A percentile compares a stretch with the other conserved stretches of the same genome.
Conservation (phyloP, 2,113 vertebrate genomes). For the Xerus inauris region DNA sequence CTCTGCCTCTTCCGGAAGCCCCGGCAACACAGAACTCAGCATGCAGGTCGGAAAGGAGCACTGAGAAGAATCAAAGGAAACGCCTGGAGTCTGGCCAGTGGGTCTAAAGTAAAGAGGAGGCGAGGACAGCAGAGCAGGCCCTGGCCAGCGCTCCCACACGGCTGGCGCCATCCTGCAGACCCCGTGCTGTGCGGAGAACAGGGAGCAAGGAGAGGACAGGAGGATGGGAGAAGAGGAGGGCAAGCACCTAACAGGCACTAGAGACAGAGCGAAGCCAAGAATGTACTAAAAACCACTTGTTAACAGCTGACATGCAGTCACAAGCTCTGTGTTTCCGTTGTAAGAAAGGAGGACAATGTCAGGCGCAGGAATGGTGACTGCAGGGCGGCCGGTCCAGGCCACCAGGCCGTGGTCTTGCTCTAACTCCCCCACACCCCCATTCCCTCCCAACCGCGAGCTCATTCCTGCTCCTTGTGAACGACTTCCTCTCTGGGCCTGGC, state of each 20-base stretch:
- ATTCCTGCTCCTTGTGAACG: constrained; percentile 92
- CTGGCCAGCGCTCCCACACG: constrained; percentile 70
- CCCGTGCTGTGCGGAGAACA: constrained; percentile 77
- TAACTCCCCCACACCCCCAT: constrained; percentile 77
- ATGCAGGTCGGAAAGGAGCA: constrained; percentile 87
- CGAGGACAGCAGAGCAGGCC: constrained; percentile 80
- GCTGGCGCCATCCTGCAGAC: constrained; percentile 70
- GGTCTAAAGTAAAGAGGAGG: constrained; percentile 80
- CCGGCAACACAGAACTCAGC: constrained; percentile 87
- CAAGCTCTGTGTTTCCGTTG: constrained; percentile 91
- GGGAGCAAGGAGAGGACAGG: constrained; percentile 61
- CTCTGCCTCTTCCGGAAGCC: constrained; percentile 74
- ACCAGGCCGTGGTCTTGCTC: constrained; percentile 82
- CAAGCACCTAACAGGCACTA: constrained; percentile 91
- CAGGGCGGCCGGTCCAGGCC: constrained; percentile 85
- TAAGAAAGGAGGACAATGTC: constrained; percentile 85
- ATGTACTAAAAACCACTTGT: constrained; percentile 93
- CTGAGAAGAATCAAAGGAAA: constrained; percentile 80
- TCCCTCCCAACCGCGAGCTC: constrained; percentile 85
- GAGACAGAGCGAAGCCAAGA: constrained; percentile 93
- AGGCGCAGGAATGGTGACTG: constrained; percentile 90
- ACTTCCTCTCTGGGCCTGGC: constrained; percentile 98
- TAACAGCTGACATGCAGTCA: constrained; percentile 96
- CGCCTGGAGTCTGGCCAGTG: constrained; percentile 72
- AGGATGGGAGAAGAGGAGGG: constrained; percentile 77